Percentiles rank a stretch among this genome's conserved stretches.
Evolutionary conservation across 2,888 invertebrate genomes (phyloP).

Genomic region (Bhutanitis thaidina): DNA sequence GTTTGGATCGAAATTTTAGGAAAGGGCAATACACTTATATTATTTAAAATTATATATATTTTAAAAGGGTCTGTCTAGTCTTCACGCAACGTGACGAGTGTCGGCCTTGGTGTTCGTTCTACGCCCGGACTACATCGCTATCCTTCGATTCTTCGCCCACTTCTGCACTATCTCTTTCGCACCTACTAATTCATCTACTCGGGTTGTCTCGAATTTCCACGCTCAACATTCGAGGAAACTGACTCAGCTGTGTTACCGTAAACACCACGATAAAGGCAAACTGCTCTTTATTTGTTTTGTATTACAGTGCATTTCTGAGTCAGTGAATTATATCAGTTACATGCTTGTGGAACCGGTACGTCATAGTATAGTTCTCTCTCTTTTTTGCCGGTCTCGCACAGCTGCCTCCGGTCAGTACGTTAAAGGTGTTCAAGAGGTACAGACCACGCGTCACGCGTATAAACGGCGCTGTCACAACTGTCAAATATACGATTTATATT

Average conservation of each 20-base stretch:
- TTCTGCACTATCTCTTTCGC: conserved; percentile 55
- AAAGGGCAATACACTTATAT: conserved; percentile 50
- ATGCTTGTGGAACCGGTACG: conserved; percentile 45
- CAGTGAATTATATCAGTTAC: conserved; percentile 33
- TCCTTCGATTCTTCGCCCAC: conserved; percentile 36
- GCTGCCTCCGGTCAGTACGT: conserved; percentile 71
- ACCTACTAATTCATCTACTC: conserved; percentile 58
- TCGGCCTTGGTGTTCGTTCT: conserved; percentile 71
- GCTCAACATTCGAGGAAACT: conserved; percentile 65
- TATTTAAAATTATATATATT: conserved; percentile 30
- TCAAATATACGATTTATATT: conserved; percentile 34
- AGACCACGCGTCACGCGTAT: conserved; percentile 49
- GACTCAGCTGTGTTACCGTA: conserved; percentile 54
- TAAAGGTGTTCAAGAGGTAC: conserved; percentile 56
- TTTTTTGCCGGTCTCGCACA: conserved; percentile 64
- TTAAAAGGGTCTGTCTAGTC: conserved; percentile 64
- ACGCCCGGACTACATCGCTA: conserved; percentile 53
- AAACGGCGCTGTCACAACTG: conserved; percentile 41
- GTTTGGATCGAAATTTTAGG: conserved; percentile 19
- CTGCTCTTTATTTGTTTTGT: conserved; percentile 40
- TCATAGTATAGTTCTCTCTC: conserved; percentile 69
- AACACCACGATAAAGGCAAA: conserved; percentile 29
- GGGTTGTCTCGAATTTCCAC: conserved; percentile 67
- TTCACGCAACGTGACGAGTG: conserved; percentile 69
- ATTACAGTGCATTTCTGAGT: conserved; percentile 37